Evolutionary conservation across 1,140 invertebrate species (phyloP).

Genomic region (Phymorhynchus buccinoides): DNA sequence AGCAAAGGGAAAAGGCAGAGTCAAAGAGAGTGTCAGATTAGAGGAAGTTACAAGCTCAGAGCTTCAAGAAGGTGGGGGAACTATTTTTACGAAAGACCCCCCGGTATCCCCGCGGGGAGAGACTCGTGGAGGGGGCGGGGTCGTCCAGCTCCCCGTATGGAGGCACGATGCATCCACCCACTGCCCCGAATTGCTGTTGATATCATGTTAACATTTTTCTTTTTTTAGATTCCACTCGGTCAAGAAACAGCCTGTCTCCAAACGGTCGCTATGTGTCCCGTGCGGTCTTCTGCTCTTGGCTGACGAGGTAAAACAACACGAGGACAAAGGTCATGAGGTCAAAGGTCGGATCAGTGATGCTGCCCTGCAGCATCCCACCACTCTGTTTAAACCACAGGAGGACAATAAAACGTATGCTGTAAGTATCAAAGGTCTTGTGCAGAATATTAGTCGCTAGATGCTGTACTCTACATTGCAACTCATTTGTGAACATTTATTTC

Average conservation of each 20-base stretch:
- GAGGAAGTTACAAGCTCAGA: too few species aligned
- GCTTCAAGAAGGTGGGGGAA: background rate
- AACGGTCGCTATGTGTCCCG: conserved; percentile 70
- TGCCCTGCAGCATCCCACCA: conserved; percentile 69
- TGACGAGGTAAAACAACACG: conserved; percentile 74
- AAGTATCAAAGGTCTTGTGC: conserved; percentile 32
- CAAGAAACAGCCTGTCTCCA: conserved; percentile 41
- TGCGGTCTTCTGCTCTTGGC: conserved; percentile 78
- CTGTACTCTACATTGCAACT: too few species aligned
- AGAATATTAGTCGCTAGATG: too few species aligned
- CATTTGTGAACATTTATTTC: too few species aligned
- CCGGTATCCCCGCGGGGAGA: background rate
- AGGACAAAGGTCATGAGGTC: conserved; percentile 75
- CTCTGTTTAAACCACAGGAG: conserved; percentile 77
- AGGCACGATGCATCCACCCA: background rate
- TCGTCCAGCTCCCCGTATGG: background rate
- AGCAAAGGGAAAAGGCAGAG: too few species aligned
- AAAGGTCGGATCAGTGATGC: conserved; percentile 73
- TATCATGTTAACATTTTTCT: background rate
- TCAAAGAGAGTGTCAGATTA: too few species aligned
- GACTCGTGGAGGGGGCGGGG: background rate
- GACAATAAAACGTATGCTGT: conserved; percentile 82
- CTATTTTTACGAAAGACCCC: background rate
- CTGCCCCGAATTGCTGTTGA: background rate
- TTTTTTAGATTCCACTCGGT: conserved; percentile 48